Conservation (phyloP, 2,113 vertebrate species). For the Pseudorectes ferrugineus region DNA sequence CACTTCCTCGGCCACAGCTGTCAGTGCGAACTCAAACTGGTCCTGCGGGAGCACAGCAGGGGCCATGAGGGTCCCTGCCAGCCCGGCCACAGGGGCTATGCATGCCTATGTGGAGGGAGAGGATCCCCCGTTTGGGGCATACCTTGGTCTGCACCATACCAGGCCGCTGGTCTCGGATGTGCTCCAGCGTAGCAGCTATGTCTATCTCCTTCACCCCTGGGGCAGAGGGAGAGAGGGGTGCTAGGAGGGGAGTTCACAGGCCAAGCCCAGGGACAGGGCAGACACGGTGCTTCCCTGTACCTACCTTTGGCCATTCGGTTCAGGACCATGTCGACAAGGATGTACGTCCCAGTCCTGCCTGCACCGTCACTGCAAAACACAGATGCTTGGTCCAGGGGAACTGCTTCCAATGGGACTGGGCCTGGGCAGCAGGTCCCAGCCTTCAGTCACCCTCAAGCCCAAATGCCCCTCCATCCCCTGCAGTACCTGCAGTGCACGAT, state of each 20-base stretch:
- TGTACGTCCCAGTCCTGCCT: constrained; percentile 89
- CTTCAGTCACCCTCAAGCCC: not conserved
- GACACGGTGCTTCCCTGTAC: not conserved
- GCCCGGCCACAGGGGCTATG: accelerated
- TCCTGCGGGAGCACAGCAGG: constrained; percentile 74
- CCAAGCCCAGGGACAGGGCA: not conserved
- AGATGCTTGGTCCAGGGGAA: not conserved
- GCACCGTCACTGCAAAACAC: constrained; percentile 84
- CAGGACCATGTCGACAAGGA: constrained; percentile 96
- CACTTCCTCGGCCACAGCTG: constrained; percentile 94
- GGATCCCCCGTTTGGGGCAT: not conserved
- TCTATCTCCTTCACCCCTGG: constrained; percentile 98
- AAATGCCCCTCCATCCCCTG: not conserved
- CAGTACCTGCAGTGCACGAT: constrained; percentile 96
- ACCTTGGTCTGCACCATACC: constrained; percentile 95
- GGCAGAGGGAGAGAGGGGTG: not conserved
- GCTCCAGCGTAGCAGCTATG: constrained; percentile 94
- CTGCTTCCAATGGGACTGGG: accelerated
- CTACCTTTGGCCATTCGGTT: constrained; percentile 99
- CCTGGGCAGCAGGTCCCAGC: not conserved
- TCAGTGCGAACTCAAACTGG: constrained; percentile 97
- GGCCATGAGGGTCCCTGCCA: not conserved
- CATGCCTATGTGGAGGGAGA: not conserved
- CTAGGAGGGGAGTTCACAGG: not conserved
- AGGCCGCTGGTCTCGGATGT: constrained; percentile 92